Base-by-base conservation (phyloP, 2,113 vertebrate genomes). In the Promerops cafer region DNA sequence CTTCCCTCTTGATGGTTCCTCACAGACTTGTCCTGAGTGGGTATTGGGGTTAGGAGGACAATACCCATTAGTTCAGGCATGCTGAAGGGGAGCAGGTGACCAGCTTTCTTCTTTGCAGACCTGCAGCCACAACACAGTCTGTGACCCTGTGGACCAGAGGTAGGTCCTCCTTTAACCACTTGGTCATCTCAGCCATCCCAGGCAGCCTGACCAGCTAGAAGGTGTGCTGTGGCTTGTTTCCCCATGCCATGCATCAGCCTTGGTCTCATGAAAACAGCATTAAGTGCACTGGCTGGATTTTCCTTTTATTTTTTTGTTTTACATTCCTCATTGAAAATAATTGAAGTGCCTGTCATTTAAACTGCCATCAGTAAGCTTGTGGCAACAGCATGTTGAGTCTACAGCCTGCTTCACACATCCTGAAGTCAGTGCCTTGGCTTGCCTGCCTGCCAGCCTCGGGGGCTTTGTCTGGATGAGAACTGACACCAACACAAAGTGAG, bases 341-440 rank as follows among this genome's bases (percentile, higher is more conserved):
- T 70, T 74, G 66, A 90, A 70, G 26, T 93, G 30, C 57, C 19
- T 89, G 66, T 69, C 40, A 80, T 54, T 88, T 94, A 93, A 90
- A 88, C 23, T 80, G 71, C 50, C 59, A 50, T 72, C 81, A 44
- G 26, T 82, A 65, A 85, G 53, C 70, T 57, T 8, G 3, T 83
- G 89, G 88, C 72, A 89, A 53, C 50, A 92, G 44, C 64, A 71
- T 5, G 3, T 89, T 77, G 75, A 75, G 84, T 71, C 4, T 1
- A 93, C 71, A 72, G 70, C 31, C 66, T 82, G 42, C 53, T 90
- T 86, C 72, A 64, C 14, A 28, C 31, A 52, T 78, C 63, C 77
- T 75, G 64, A 42, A 80, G 71, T 70, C 68, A 37, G 23, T 40
- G 26, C 39, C 35, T 74, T 63, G 75, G 26, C 53, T 49, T 75